Conservation (phyloP, 2,888 invertebrate species). For the Catocala nupta region DNA sequence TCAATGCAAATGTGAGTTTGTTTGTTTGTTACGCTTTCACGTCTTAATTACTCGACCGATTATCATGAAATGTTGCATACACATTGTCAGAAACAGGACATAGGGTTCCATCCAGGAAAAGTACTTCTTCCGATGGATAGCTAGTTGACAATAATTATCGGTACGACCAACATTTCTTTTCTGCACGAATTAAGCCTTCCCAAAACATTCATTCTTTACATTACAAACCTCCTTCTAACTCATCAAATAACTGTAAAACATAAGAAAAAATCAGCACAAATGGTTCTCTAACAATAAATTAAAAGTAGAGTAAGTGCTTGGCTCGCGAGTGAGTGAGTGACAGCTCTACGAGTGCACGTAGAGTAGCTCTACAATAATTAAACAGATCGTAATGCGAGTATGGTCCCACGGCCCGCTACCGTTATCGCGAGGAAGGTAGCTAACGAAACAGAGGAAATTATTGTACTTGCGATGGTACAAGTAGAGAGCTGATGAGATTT, state of each 20-base stretch:
- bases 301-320: conserved; percentile 29
- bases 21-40: too few relatives aligned
- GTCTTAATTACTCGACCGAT: too few relatives aligned
- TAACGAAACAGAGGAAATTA: conserved; percentile 62
- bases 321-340: conserved; percentile 14
- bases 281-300: conserved; percentile 38
- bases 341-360: conserved; percentile 17
- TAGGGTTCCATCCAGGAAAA: too few relatives aligned
- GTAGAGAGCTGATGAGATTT: conserved; percentile 1
- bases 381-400: conserved; percentile 56
- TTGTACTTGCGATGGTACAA: conserved; percentile 28
- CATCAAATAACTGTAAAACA: conserved; percentile 15
- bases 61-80: too few relatives aligned
- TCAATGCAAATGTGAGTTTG: too few relatives aligned
- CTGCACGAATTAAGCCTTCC: too few relatives aligned
- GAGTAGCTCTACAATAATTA: conserved; percentile 44
- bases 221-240: background rate
- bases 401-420: conserved; percentile 63
- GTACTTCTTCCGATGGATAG: too few relatives aligned
- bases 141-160: too few relatives aligned
- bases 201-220: background rate
- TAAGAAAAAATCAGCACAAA: conserved; percentile 10
- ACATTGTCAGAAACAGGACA: too few relatives aligned
- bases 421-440: conserved; percentile 60
- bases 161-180: too few relatives aligned